These are phyloP conservation scores for Tanaodytes sp. DNA, from an alignment of 2,888 invertebrate species.

Conservation along the genomic window DNA sequence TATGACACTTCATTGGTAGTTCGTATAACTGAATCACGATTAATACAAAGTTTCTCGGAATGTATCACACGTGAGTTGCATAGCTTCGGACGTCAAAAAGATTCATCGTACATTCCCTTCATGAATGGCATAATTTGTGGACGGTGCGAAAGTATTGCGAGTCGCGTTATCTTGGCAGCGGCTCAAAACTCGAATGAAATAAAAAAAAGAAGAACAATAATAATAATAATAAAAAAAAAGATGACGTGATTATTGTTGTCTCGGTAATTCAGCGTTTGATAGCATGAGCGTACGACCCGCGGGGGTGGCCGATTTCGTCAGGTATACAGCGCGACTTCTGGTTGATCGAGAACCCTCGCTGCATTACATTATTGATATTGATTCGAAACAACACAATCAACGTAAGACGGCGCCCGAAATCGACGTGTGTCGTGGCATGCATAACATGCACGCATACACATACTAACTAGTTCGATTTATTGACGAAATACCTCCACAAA, in stretches of 20 bases:
- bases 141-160: background rate
- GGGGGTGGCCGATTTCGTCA: no score
- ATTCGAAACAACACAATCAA: constrained; percentile 69
- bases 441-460: constrained; percentile 21
- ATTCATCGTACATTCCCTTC: constrained; percentile 68
- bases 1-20: constrained; percentile 49
- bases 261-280: no score
- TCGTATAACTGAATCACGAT: constrained; percentile 65
- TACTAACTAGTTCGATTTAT: constrained; percentile 43
- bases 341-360: constrained; percentile 68
- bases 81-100: constrained; percentile 58
- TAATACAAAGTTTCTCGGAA: constrained; percentile 65
- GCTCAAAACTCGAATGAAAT: no score
- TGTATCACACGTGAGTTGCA: constrained; percentile 67
- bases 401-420: constrained; percentile 30
- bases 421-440: constrained; percentile 29
- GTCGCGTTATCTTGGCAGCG: no score
- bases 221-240: no score
- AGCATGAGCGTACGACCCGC: no score
- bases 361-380: constrained; percentile 71
- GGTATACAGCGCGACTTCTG: constrained; percentile 61
- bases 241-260: no score
- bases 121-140: constrained; percentile 62
- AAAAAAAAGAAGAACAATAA: no score
- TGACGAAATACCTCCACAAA: constrained; percentile 24